Conservation (phyloP, 2,113 vertebrate genomes). For the Cyphotilapia sp. region DNA sequence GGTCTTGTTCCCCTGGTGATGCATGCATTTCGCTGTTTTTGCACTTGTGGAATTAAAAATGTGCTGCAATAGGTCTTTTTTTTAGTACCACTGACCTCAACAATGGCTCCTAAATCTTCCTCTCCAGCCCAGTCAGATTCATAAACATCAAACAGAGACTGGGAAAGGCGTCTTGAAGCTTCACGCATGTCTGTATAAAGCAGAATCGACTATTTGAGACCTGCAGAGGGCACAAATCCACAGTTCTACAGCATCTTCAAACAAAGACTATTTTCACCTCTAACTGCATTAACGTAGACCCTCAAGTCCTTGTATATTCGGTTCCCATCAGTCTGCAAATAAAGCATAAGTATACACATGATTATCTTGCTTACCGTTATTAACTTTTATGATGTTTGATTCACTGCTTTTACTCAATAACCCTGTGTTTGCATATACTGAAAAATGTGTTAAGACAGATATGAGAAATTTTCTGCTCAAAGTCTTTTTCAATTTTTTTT, state of each 20-base stretch:
- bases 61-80: not conserved
- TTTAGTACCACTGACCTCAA: constrained; percentile 67
- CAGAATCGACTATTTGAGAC: not conserved
- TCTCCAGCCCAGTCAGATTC: constrained; percentile 80
- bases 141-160: constrained; percentile 86
- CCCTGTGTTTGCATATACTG: not conserved
- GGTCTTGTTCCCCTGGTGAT: not conserved
- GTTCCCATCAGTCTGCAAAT: constrained; percentile 80
- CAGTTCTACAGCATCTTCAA: not conserved
- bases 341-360: not conserved
- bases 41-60: not conserved
- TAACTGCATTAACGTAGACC: constrained; percentile 78
- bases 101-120: constrained; percentile 78
- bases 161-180: constrained; percentile 81
- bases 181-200: constrained; percentile 83
- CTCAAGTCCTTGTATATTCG: constrained; percentile 88
- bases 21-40: not conserved
- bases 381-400: not conserved
- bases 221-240: not conserved
- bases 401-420: not conserved
- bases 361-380: not conserved
- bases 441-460: not conserved
- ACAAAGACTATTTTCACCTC: constrained; percentile 70
- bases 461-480: not conserved
- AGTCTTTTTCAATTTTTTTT: not conserved